These are phyloP conservation scores for Alsophila aescularia DNA, from an alignment of 2,888 invertebrate species.

Conservation along the genomic window DNA sequence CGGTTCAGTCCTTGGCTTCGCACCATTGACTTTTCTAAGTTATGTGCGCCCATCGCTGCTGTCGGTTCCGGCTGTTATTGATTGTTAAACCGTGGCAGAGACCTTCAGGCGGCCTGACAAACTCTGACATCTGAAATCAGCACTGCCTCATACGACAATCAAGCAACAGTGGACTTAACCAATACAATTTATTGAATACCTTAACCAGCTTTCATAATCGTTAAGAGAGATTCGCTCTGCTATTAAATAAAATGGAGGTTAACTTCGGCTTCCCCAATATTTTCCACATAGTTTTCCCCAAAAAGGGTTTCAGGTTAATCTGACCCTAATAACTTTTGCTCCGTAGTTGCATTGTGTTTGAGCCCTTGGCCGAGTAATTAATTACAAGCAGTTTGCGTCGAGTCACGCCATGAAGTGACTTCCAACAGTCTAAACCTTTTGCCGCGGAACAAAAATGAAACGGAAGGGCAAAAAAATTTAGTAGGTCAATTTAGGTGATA, in stretches of 20 bases:
- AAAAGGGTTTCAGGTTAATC: conserved; percentile 41
- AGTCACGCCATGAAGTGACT: conserved; percentile 57
- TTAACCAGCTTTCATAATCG: conserved; percentile 6
- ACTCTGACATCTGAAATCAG: no score
- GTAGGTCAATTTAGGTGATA: no score
- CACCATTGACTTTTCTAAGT: no score
- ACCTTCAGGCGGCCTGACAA: no score
- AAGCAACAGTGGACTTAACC: no score
- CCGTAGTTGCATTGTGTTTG: conserved; percentile 43
- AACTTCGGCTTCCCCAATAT: conserved; percentile 24
- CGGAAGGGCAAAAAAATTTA: conserved; percentile 1
- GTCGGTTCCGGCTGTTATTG: no score
- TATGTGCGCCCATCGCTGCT: no score
- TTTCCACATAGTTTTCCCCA: conserved; percentile 29
- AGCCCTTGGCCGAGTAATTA: conserved; percentile 53
- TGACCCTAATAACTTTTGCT: conserved; percentile 36
- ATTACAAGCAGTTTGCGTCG: conserved; percentile 58
- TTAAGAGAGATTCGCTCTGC: conserved; percentile 4
- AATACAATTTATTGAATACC: background rate
- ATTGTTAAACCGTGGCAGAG: no score
- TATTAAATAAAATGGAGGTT: conserved; percentile 16
- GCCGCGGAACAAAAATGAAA: conserved; percentile 13
- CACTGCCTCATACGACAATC: no score
- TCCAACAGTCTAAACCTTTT: conserved; percentile 51
- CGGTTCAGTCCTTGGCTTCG: no score